Evolutionary conservation across 2,797 vertebrate genomes (phyloP).

Genomic region (Cossypha caffra): DNA sequence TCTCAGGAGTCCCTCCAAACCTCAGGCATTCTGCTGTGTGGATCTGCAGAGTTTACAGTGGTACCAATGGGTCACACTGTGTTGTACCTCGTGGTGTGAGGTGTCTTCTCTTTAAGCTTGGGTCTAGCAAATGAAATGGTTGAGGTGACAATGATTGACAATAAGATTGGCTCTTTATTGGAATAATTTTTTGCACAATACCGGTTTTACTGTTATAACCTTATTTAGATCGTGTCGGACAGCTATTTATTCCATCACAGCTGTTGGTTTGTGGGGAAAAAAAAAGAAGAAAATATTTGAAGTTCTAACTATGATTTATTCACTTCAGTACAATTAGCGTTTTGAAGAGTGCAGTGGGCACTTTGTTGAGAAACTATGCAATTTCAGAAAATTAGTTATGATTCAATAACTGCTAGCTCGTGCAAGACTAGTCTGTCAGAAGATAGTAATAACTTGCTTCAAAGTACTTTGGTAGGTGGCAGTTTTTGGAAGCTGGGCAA

Average conservation of each 20-base stretch:
- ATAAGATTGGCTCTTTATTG: not conserved
- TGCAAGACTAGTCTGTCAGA: not conserved
- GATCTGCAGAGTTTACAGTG: not conserved
- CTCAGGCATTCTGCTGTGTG: not conserved
- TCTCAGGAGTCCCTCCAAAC: not conserved
- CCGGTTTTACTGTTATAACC: not conserved
- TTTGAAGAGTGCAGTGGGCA: not conserved
- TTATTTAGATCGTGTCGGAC: not conserved
- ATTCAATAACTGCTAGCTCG: not conserved
- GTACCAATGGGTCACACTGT: not conserved
- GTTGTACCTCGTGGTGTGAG: not conserved
- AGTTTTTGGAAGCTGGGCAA: not conserved
- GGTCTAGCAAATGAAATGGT: not conserved
- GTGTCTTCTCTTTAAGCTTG: not conserved
- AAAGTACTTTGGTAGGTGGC: not conserved
- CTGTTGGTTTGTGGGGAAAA: not conserved
- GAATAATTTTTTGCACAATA: not conserved
- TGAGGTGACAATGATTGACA: not conserved
- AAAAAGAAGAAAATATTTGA: not conserved
- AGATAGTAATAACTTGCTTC: not conserved
- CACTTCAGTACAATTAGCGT: not conserved
- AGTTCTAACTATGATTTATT: not conserved
- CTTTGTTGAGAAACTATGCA: not conserved
- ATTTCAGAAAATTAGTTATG: not conserved
- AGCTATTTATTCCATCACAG: not conserved